Evolutionary conservation across 1,140 invertebrate species (phyloP).

Genomic region (silkworm (Bombyx mori)): DNA sequence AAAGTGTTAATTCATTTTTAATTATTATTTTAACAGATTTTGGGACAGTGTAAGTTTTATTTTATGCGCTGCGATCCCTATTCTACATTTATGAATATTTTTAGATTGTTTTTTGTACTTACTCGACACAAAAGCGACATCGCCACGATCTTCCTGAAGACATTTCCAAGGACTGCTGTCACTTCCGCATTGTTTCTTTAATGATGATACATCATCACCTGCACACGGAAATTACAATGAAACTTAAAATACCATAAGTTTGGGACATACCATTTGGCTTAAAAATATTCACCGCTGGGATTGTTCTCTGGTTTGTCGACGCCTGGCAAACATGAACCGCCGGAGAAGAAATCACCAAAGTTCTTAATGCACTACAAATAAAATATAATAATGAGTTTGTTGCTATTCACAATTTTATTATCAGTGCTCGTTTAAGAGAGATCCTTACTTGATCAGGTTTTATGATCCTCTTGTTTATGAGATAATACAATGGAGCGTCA

Average conservation of each 20-base stretch:
- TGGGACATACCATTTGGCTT: neutral
- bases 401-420: too few species aligned
- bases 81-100: neutral
- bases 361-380: conserved; percentile 47
- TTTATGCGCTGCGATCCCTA: too few species aligned
- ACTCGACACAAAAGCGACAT: conserved; percentile 64
- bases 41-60: too few species aligned
- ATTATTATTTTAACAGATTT: too few species aligned
- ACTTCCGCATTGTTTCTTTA: conserved; percentile 49
- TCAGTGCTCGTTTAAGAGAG: neutral
- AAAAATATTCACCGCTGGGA: conserved; percentile 31
- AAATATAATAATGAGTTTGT: conserved; percentile 5
- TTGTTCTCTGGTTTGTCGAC: conserved; percentile 58
- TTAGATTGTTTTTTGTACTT: conserved; percentile 20
- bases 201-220: conserved; percentile 48
- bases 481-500: conserved; percentile 48
- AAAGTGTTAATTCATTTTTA: too few species aligned
- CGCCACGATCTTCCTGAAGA: conserved; percentile 43
- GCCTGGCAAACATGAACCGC: conserved; percentile 47
- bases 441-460: conserved; percentile 32
- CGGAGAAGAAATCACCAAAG: conserved; percentile 48
- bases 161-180: conserved; percentile 45
- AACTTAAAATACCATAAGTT: neutral
- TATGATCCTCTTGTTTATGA: conserved; percentile 54
- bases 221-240: conserved; percentile 4